Evolutionary conservation across 1,140 invertebrate genomes (phyloP), one percentile per base, ranked within the genome.

Genomic region (Bacillus rossius): DNA sequence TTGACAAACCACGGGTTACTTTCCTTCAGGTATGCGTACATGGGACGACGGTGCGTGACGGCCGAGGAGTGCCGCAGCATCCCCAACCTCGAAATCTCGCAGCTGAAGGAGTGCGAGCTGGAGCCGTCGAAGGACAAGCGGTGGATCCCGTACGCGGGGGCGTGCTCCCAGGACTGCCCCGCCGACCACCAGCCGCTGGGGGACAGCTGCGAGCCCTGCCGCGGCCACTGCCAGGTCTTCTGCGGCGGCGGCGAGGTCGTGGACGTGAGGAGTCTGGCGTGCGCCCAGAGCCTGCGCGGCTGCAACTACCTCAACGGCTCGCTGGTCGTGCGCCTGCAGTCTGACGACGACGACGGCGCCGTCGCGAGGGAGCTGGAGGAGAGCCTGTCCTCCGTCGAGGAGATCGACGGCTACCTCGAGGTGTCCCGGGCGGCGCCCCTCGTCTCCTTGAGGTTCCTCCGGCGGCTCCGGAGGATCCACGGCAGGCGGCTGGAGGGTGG

Each of bases 271-370:
- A 67, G 70, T 47, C 70, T 73, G 14, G 67, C 70, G 3, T 69
- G 72, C 50, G 64, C 65, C 0, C 71, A 72, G 26, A 56, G n/a
- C 8, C 70, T 67, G 53, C 66, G 72, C 19, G 82, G 80, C 2
- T 84, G 83, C 58, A 84, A 82, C 7, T 71, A 79, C 17, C 80
- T 87, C 41, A 73, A 77, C 41, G 85, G 85, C 2, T 71, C 73
- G 29, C 68, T 87, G 3, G 78, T 80, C 45, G 84, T 87, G 50
- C 74, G 81, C 61, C 78, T 86, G 10, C 72, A 75, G 16, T 79
- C 76, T 40, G 76, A 77, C 37, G 73, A 76, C 70, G 76, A 77
- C 37, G 73, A 76, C 70, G 71, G 72, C 19, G 76, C 78, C 54
- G 74, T 84, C 34, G 75, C 78, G 17, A 67, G 75, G 55, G 81